A percentile compares a stretch with the other conserved stretches of the same genome.
Evolutionary conservation across 2,888 invertebrate genomes (phyloP).

Genomic region (Caenorhabditis sp.): DNA sequence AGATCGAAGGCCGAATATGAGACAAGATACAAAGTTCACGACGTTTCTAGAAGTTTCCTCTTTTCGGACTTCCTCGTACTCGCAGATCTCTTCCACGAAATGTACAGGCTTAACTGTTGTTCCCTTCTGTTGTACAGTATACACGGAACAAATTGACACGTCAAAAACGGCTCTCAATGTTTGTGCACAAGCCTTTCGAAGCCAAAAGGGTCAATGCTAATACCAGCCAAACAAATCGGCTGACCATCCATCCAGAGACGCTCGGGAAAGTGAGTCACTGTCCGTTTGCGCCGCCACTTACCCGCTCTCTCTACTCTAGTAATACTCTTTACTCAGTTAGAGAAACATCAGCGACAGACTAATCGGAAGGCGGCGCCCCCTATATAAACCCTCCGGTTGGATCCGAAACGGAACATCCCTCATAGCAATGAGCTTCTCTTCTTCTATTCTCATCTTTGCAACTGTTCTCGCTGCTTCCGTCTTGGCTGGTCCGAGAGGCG

Average conservation of each 20-base stretch:
- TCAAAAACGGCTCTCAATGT: conserved; percentile 6
- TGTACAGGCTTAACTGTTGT: too few relatives aligned
- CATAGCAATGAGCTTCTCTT: conserved; percentile 24
- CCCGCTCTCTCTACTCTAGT: neutral
- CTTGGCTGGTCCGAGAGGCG: conserved; percentile 9
- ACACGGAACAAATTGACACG: conserved; percentile 34
- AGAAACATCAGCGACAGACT: conserved; percentile 21
- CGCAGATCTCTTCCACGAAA: neutral
- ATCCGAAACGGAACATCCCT: neutral
- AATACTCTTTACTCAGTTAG: conserved; percentile 4
- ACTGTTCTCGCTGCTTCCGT: conserved; percentile 13
- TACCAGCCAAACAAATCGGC: neutral
- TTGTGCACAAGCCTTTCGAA: neutral
- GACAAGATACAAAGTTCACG: neutral
- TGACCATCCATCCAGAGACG: conserved; percentile 26
- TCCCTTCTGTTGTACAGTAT: neutral
- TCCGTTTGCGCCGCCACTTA: conserved; percentile 19
- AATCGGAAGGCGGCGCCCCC: neutral
- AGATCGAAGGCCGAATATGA: neutral
- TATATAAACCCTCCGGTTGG: conserved; percentile 7
- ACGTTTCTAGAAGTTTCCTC: too few relatives aligned
- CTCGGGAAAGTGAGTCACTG: neutral
- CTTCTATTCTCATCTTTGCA: conserved; percentile 7
- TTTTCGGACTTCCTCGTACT: neutral
- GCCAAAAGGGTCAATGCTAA: conserved; percentile 20